Evolutionary conservation across 2,113 vertebrate genomes (phyloP), one percentile per base, ranked within the genome.

Genomic region (Takifugu bimaculatus): DNA sequence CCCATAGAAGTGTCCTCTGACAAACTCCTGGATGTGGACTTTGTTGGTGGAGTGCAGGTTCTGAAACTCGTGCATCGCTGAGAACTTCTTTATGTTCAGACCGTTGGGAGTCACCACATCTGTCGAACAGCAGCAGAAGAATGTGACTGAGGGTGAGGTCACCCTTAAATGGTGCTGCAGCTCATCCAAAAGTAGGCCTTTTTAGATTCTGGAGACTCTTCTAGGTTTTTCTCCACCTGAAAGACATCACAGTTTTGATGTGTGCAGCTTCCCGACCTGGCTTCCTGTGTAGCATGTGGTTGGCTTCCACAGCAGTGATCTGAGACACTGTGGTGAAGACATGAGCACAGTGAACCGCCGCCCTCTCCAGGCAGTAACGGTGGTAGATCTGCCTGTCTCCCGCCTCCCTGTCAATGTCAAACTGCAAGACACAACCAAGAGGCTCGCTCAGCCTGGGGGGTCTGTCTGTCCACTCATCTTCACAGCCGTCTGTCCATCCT

Each of bases 1-100:
- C 97, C 97, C 95, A 55, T 99, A 99, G 84, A 99, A 99, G 82
- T 99, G 97, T 58, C 97, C 97, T 72, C 97, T 88, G 79, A 99
- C 86, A 82, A 99, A 99, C 77, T 98, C 97, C 85, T 98, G 94
- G 81, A 98, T 96, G 78, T 91, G 93, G 54, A 88, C 74, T 82
- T 98, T 99, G 88, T 92, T 94, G 84, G 89, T 93, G 82, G 93
- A 93, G 74, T 99, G 97, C 47, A 98, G 85, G 90, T 98, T 99
- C 91, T 99, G 97, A 85, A 99, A 99, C 72, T 99, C 97, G 7
- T 99, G 96, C 87, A 94, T 93, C 54, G 97, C 97, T 20, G 97
- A 99, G 88, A 99, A 98, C 88, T 96, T 98, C 88, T 96, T 99
- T 74, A 99, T 91, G 39, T 94, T 98, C 75, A 99, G 88, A 29